Evolutionary conservation across 2,113 vertebrate species (phyloP).

Genomic region (Gila orcuttii): DNA sequence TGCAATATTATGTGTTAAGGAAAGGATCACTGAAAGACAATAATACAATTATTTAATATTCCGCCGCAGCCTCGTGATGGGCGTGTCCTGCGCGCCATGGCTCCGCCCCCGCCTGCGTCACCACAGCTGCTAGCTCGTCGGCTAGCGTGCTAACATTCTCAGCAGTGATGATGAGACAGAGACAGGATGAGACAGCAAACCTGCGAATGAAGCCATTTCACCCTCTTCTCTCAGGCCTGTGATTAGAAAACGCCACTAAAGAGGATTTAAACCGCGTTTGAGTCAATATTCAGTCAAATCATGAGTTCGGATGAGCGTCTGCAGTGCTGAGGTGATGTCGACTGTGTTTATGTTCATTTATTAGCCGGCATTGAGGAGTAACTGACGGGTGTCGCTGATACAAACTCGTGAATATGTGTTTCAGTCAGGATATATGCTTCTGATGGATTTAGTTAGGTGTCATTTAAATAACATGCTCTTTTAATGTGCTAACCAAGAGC

Average conservation of each 20-base stretch:
- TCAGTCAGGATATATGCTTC: neutral
- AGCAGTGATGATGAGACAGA: slow-evolving; percentile 60
- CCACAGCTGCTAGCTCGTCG: slow-evolving; percentile 50
- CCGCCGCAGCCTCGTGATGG: neutral
- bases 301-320: slow-evolving; percentile 21
- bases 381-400: slow-evolving; percentile 7
- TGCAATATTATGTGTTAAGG: too few relatives aligned
- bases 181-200: slow-evolving; percentile 78
- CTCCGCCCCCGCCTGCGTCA: slow-evolving; percentile 56
- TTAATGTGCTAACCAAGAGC: slow-evolving; percentile 14
- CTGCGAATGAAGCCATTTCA: slow-evolving; percentile 47
- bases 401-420: neutral
- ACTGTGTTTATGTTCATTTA: slow-evolving; percentile 46
- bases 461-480: neutral
- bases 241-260: neutral
- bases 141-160: slow-evolving; percentile 51
- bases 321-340: slow-evolving; percentile 53
- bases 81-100: slow-evolving; percentile 56
- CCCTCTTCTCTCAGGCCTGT: neutral
- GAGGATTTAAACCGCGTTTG: neutral
- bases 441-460: slow-evolving; percentile 36
- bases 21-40: too few relatives aligned
- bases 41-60: too few relatives aligned
- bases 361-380: slow-evolving; percentile 26
- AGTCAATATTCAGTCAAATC: neutral